A percentile compares a stretch with the other conserved stretches of the same genome.
Conservation (phyloP, 2,797 vertebrate genomes). For the Xenopus petersii region DNA sequence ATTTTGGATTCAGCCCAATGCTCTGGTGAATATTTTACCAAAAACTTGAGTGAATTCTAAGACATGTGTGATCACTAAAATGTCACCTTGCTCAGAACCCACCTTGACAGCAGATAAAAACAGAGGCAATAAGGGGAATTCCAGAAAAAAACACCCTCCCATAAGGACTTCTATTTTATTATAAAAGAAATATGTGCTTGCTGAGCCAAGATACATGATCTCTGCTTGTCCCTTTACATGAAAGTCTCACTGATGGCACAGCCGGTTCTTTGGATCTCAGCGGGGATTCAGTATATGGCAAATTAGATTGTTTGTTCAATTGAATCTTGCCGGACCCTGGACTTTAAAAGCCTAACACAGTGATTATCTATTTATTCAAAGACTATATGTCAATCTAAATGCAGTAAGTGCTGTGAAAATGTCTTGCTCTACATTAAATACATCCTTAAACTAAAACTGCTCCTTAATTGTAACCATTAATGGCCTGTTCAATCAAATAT, state of each 20-base stretch:
- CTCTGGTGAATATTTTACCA: no score
- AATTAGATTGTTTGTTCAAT: slow-evolving; percentile 62
- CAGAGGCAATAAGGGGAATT: no score
- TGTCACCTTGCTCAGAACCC: no score
- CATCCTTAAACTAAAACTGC: slow-evolving; percentile 69
- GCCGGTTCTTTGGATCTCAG: slow-evolving; percentile 27
- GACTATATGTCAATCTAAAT: slow-evolving; percentile 73
- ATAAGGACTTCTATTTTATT: no score
- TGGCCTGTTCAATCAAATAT: slow-evolving; percentile 63
- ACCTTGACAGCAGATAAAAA: no score
- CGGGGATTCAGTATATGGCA: slow-evolving; percentile 18
- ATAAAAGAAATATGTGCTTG: no score
- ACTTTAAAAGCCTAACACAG: slow-evolving; percentile 61
- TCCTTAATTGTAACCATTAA: slow-evolving; percentile 78
- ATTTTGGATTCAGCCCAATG: no score
- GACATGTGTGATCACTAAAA: no score
- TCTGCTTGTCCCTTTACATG: no score
- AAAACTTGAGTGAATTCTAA: no score
- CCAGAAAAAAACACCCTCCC: no score
- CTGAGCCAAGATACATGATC: no score
- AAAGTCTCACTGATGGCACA: slow-evolving; percentile 2
- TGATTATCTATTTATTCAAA: slow-evolving; percentile 65
- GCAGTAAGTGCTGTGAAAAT: slow-evolving; percentile 67
- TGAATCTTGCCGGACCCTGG: slow-evolving; percentile 53
- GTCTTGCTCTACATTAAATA: slow-evolving; percentile 66